Percentiles rank a stretch among this genome's conserved stretches.
These are phyloP conservation scores for Zaprionus ornatus DNA, from an alignment of 1,140 invertebrate species.

Conservation along the genomic window DNA sequence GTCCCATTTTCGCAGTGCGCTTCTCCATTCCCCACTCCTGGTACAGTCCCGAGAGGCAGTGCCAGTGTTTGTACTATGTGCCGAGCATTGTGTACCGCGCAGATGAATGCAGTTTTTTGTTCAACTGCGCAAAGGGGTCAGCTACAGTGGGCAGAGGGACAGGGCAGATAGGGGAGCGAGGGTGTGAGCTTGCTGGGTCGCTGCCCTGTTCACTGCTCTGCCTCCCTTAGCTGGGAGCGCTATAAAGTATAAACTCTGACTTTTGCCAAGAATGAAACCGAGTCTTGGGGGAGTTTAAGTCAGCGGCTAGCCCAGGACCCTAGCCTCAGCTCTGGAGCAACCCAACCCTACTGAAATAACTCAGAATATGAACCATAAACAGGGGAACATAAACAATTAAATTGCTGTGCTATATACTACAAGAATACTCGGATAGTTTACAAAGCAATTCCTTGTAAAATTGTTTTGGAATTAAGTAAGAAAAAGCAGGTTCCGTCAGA, in stretches of 20 bases:
- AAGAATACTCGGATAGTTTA: not conserved
- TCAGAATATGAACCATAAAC: slow-evolving; percentile 1
- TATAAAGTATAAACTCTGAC: slow-evolving; percentile 45
- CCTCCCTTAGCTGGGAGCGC: slow-evolving; percentile 29
- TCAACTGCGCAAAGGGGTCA: slow-evolving; percentile 55
- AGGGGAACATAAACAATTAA: slow-evolving; percentile 3
- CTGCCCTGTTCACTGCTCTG: slow-evolving; percentile 38
- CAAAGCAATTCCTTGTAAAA: not conserved
- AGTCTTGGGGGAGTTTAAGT: slow-evolving; percentile 21
- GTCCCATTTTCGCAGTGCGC: not conserved
- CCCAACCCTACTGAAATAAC: slow-evolving; percentile 6
- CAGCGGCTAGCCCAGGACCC: slow-evolving; percentile 12
- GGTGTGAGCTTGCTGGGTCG: slow-evolving; percentile 30
- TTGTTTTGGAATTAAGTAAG: not conserved
- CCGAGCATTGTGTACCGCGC: slow-evolving; percentile 37
- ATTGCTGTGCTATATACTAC: not conserved
- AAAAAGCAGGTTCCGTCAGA: no score
- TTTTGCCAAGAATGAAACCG: slow-evolving; percentile 29
- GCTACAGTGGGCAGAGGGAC: not conserved
- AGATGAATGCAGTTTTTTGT: slow-evolving; percentile 73
- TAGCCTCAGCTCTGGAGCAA: slow-evolving; percentile 4
- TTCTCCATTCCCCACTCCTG: slow-evolving; percentile 11
- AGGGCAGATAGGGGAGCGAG: not conserved
- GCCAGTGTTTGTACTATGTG: slow-evolving; percentile 58
- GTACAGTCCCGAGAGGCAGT: slow-evolving; percentile 62